Percentiles rank a stretch among this genome's conserved stretches.
phyloP scores from a whole-genome alignment of 1,140 invertebrate species.

The Drosophila athabasca region DNA sequence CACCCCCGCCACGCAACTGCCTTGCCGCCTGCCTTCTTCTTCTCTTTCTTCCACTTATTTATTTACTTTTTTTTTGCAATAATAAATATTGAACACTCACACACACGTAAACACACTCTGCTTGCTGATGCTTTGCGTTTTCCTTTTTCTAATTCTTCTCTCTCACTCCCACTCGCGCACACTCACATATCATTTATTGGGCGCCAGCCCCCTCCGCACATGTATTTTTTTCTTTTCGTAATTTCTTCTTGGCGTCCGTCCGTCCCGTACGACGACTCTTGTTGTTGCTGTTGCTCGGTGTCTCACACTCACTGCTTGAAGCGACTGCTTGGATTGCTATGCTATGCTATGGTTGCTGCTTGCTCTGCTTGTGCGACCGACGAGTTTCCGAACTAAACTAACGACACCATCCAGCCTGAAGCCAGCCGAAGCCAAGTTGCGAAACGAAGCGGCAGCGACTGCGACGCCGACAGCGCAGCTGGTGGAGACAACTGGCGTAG shows the following conservation, averaged over 20 bases:
- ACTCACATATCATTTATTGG: slow-evolving; percentile 45
- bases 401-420: slow-evolving; percentile 65
- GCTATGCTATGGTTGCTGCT: slow-evolving; percentile 13
- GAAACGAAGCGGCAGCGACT: slow-evolving; percentile 30
- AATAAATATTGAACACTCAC: slow-evolving; percentile 62
- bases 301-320: slow-evolving; percentile 26
- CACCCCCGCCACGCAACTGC: slow-evolving; percentile 6
- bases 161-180: not conserved
- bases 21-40: slow-evolving; percentile 20
- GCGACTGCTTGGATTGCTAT: slow-evolving; percentile 26
- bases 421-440: slow-evolving; percentile 60
- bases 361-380: slow-evolving; percentile 75
- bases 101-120: slow-evolving; percentile 41
- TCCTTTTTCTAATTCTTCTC: slow-evolving; percentile 38
- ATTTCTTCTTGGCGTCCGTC: slow-evolving; percentile 52
- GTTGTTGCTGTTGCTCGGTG: slow-evolving; percentile 9
- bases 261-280: slow-evolving; percentile 18
- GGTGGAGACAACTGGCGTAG: slow-evolving; percentile 43
- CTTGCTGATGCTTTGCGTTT: slow-evolving; percentile 38
- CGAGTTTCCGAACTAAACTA: slow-evolving; percentile 83
- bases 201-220: slow-evolving; percentile 4
- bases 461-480: slow-evolving; percentile 37
- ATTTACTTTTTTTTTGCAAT: slow-evolving; percentile 55
- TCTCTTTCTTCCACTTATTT: slow-evolving; percentile 33
- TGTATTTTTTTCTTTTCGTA: slow-evolving; percentile 46